Percentiles rank a stretch among this genome's conserved stretches.
Conservation (phyloP, 2,113 vertebrate genomes). For the Onychostruthus taczanowskii region DNA sequence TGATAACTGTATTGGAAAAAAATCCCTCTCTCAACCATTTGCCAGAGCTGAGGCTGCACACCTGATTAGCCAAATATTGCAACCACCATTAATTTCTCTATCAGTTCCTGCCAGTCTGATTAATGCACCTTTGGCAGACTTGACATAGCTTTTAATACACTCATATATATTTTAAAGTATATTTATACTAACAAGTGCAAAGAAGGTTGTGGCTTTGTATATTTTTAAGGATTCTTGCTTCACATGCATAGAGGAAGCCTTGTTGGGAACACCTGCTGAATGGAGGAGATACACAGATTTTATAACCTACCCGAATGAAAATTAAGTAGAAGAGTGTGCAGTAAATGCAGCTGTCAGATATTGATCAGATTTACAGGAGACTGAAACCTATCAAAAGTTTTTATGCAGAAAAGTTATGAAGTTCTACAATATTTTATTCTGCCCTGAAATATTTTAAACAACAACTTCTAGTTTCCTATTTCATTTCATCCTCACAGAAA, state of each 20-base stretch:
- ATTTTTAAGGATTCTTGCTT: not conserved
- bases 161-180: rapidly evolving
- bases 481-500: not conserved
- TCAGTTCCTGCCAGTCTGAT: not conserved
- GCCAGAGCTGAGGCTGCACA: not conserved
- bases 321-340: not conserved
- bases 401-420: not conserved
- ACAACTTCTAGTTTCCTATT: not conserved
- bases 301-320: not conserved
- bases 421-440: not conserved
- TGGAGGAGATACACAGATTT: not conserved
- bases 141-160: not conserved
- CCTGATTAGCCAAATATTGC: not conserved
- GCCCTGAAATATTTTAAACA: not conserved
- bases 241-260: not conserved
- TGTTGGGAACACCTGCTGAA: not conserved
- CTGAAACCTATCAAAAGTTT: not conserved
- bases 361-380: not conserved
- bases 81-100: not conserved
- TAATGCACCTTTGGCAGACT: not conserved
- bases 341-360: not conserved
- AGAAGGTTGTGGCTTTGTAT: not conserved
- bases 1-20: not conserved
- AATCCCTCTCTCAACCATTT: not conserved
- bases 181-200: not conserved